Evolutionary conservation across 2,888 invertebrate species (phyloP).

Genomic region (Antitype chi): DNA sequence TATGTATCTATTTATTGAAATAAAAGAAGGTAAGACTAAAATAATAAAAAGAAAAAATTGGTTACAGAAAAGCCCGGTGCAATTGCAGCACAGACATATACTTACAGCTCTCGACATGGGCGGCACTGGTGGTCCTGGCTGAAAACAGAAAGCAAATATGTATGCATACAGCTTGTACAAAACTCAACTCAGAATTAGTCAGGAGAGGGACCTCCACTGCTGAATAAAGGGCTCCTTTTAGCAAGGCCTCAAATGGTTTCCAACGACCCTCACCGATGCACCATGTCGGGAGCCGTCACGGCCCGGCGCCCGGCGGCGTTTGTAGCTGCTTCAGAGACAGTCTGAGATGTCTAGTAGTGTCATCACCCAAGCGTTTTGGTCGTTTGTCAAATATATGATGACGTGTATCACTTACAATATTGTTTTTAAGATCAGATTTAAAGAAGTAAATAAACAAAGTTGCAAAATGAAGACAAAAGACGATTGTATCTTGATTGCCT

Average conservation of each 20-base stretch:
- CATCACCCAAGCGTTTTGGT: background rate
- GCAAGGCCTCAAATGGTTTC: too few species aligned
- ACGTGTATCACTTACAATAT: too few species aligned
- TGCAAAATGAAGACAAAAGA: background rate
- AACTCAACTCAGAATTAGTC: background rate
- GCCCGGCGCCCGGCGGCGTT: too few species aligned
- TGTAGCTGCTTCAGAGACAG: background rate
- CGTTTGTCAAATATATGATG: background rate
- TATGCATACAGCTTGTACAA: background rate
- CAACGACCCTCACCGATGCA: background rate
- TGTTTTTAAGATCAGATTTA: background rate
- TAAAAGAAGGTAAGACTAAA: too few species aligned
- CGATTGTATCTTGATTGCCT: background rate
- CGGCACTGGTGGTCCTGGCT: constrained; percentile 81
- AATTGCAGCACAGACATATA: constrained; percentile 32
- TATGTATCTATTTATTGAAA: too few species aligned
- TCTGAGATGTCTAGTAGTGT: background rate
- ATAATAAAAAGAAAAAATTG: too few species aligned
- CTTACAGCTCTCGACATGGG: constrained; percentile 83
- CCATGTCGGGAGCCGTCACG: too few species aligned
- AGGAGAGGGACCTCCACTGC: background rate
- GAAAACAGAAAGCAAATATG: constrained; percentile 58
- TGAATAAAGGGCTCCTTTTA: background rate
- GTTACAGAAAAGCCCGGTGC: too few species aligned
- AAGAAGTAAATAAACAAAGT: background rate